Evolutionary conservation across 2,797 vertebrate species (phyloP).

Genomic region (Halcyon smyrnensis): DNA sequence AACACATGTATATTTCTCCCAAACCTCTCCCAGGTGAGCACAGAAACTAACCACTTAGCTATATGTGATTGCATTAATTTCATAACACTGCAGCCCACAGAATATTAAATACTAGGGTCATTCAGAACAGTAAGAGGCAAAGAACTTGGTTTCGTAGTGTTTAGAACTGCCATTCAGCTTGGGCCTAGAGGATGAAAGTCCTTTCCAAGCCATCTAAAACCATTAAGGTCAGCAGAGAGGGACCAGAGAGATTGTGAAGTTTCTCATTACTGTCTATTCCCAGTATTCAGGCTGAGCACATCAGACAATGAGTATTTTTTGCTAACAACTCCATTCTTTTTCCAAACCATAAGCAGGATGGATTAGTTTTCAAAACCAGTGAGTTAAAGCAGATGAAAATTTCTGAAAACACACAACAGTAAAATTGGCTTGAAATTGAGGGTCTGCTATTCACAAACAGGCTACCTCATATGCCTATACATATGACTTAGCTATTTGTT

Average conservation of each 20-base stretch:
- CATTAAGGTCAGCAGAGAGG: background rate
- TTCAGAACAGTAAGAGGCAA: background rate
- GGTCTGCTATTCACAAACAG: background rate
- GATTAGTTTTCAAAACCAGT: background rate
- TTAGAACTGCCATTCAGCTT: background rate
- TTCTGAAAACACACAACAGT: background rate
- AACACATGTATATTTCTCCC: background rate
- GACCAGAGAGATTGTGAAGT: background rate
- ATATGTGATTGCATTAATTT: background rate
- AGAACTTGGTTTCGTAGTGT: background rate
- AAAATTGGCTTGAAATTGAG: background rate
- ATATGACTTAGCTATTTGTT: background rate
- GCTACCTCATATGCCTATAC: background rate
- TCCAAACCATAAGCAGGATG: background rate
- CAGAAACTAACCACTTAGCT: background rate
- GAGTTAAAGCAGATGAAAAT: background rate
- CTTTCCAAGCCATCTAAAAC: background rate
- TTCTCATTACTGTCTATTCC: background rate
- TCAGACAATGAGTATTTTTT: background rate
- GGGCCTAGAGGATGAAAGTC: background rate
- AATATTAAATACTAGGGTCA: background rate
- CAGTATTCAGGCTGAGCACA: background rate
- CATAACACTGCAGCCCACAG: background rate
- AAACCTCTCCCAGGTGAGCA: constrained; percentile 14
- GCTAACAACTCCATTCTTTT: background rate